These are phyloP conservation scores for Heteropelma amictum DNA, from an alignment of 2,888 invertebrate genomes.

Conservation along the genomic window DNA sequence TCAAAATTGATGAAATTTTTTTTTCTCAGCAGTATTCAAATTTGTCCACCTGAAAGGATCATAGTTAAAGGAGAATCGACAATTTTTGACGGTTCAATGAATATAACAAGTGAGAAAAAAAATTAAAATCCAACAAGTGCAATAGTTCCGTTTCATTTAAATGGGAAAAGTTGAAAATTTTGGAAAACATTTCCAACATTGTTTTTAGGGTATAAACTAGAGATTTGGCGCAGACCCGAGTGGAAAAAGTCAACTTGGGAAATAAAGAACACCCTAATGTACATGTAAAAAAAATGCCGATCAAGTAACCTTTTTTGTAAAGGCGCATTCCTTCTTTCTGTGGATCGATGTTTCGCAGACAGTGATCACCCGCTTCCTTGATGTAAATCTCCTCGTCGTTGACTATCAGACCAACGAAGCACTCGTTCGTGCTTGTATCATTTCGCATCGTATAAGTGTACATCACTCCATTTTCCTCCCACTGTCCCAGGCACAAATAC, in stretches of 20 bases:
- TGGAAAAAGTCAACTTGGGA: too few relatives aligned
- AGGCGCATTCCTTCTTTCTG: slow-evolving; percentile 82
- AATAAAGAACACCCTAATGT: not conserved
- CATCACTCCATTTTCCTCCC: slow-evolving; percentile 82
- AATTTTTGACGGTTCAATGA: too few relatives aligned
- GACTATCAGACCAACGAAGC: slow-evolving; percentile 83
- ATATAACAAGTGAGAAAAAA: too few relatives aligned
- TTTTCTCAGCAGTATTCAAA: too few relatives aligned
- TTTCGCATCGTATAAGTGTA: slow-evolving; percentile 84
- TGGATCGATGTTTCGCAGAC: slow-evolving; percentile 82
- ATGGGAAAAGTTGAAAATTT: too few relatives aligned
- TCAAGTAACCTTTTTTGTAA: slow-evolving; percentile 77
- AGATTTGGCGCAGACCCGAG: too few relatives aligned
- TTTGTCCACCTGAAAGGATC: too few relatives aligned
- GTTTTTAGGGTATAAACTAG: not conserved
- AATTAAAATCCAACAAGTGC: too few relatives aligned
- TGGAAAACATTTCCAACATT: too few relatives aligned
- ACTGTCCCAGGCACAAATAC: slow-evolving; percentile 84
- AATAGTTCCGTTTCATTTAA: too few relatives aligned
- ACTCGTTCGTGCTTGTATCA: slow-evolving; percentile 82
- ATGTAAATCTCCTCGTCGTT: slow-evolving; percentile 82
- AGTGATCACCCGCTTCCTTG: slow-evolving; percentile 84
- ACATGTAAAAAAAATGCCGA: not conserved
- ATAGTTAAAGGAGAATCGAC: too few relatives aligned
- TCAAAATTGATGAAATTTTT: too few relatives aligned